phyloP scores from a whole-genome alignment of 1,140 invertebrate species.

The Cryptotermes secundus region DNA sequence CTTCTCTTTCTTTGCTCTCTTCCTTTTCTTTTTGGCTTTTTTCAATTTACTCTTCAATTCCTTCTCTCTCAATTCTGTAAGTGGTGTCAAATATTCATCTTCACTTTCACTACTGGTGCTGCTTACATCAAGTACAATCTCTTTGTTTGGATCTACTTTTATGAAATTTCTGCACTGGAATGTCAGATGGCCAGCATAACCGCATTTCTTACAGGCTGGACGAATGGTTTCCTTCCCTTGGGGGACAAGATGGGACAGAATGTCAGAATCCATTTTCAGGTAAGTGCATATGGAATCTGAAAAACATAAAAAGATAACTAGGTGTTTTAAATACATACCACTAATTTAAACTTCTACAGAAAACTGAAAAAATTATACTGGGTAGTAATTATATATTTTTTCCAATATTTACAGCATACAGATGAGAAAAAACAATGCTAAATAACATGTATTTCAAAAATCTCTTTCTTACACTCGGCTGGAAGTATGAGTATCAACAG shows the following conservation, averaged over 20 bases:
- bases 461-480: too few relatives aligned
- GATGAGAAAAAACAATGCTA: too few relatives aligned
- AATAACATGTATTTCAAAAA: too few relatives aligned
- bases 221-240: slow-evolving; percentile 69
- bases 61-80: slow-evolving; percentile 74
- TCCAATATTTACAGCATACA: too few relatives aligned
- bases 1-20: slow-evolving; percentile 53
- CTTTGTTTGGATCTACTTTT: slow-evolving; percentile 83
- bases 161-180: slow-evolving; percentile 96
- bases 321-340: too few relatives aligned
- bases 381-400: too few relatives aligned
- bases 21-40: slow-evolving; percentile 55
- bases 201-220: slow-evolving; percentile 89
- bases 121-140: slow-evolving; percentile 91
- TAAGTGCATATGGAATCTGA: background rate
- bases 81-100: slow-evolving; percentile 77
- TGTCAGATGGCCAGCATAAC: slow-evolving; percentile 92
- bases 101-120: slow-evolving; percentile 91
- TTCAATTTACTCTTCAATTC: slow-evolving; percentile 66
- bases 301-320: background rate
- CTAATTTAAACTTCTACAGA: too few relatives aligned
- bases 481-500: too few relatives aligned
- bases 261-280: too few relatives aligned
- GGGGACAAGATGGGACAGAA: slow-evolving; percentile 52
- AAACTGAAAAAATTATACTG: too few relatives aligned